Percentiles rank a stretch among this genome's conserved stretches.
phyloP scores from a whole-genome alignment of 2,888 invertebrate genomes.

The Oligia latruncula region DNA sequence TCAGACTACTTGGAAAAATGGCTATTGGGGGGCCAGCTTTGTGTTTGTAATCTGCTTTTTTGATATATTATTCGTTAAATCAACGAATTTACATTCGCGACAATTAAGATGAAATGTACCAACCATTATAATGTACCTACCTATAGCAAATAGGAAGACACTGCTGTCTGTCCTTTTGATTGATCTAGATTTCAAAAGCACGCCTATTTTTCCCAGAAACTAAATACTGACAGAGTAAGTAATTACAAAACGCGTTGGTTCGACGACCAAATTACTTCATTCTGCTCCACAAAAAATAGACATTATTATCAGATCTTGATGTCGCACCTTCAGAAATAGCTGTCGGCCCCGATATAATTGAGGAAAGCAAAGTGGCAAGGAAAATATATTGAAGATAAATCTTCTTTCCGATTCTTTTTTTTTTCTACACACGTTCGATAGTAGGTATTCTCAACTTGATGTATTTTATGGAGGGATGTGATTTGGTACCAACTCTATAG shows the following conservation, averaged over 20 bases:
- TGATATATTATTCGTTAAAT: background rate
- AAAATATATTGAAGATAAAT: constrained; percentile 59
- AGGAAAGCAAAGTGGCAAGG: constrained; percentile 48
- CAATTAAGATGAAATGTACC: too few species aligned
- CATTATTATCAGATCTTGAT: constrained; percentile 44
- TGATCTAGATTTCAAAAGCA: background rate
- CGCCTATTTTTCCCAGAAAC: background rate
- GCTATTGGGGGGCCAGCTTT: background rate
- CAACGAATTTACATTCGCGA: background rate
- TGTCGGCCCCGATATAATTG: constrained; percentile 54
- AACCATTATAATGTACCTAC: background rate
- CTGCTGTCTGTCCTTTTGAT: background rate
- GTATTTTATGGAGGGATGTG: constrained; percentile 20
- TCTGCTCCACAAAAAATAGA: constrained; percentile 17
- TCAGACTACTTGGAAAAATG: background rate
- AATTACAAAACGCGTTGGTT: constrained; percentile 11
- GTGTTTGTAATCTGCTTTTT: background rate
- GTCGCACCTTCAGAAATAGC: constrained; percentile 55
- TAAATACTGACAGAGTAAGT: background rate
- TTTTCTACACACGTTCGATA: constrained; percentile 39
- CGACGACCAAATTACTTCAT: constrained; percentile 20
- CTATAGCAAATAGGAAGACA: background rate
- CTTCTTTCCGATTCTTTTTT: constrained; percentile 40
- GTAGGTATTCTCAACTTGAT: constrained; percentile 19
- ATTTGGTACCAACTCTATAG: background rate